Evolutionary conservation across 2,797 vertebrate genomes (phyloP).

Genomic region (Pseudomugil gertrudae): DNA sequence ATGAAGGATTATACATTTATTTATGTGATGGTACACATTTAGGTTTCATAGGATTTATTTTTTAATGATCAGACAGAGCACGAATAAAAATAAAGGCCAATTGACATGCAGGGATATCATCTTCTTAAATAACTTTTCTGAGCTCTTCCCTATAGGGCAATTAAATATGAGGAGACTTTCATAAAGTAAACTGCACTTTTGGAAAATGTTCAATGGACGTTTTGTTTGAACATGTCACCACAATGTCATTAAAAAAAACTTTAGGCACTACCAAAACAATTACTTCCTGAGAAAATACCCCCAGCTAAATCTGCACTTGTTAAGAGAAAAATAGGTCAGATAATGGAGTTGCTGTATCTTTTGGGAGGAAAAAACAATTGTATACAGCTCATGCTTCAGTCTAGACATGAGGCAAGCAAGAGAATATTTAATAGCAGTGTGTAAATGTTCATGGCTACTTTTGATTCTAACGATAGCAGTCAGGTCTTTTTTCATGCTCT

Average conservation of each 20-base stretch:
- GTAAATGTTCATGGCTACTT: conserved; percentile 48
- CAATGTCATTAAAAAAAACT: no score
- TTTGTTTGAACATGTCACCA: conserved; percentile 4
- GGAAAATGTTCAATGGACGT: conserved; percentile 23
- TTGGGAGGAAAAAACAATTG: conserved; percentile 6
- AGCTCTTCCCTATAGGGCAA: conserved; percentile 23
- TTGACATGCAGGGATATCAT: conserved; percentile 28
- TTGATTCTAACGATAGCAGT: conserved; percentile 46
- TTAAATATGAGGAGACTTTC: conserved; percentile 24
- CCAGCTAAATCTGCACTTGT: conserved; percentile 4
- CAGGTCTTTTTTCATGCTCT: conserved; percentile 54
- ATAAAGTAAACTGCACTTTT: conserved; percentile 26
- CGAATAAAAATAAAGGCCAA: conserved; percentile 20
- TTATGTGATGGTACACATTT: conserved; percentile 32
- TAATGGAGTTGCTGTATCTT: conserved; percentile 11
- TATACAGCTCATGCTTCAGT: conserved; percentile 51
- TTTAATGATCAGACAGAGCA: conserved; percentile 46
- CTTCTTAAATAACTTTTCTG: conserved; percentile 36
- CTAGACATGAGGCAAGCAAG: conserved; percentile 56
- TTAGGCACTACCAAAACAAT: conserved; percentile 42
- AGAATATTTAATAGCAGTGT: conserved; percentile 20
- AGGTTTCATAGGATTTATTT: conserved; percentile 16
- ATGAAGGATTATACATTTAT: conserved; percentile 31
- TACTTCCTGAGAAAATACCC: conserved; percentile 14
- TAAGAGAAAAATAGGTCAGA: conserved; percentile 20